Evolutionary conservation across 2,888 invertebrate genomes (phyloP).

Genomic region (Brachyopa scutellaris): DNA sequence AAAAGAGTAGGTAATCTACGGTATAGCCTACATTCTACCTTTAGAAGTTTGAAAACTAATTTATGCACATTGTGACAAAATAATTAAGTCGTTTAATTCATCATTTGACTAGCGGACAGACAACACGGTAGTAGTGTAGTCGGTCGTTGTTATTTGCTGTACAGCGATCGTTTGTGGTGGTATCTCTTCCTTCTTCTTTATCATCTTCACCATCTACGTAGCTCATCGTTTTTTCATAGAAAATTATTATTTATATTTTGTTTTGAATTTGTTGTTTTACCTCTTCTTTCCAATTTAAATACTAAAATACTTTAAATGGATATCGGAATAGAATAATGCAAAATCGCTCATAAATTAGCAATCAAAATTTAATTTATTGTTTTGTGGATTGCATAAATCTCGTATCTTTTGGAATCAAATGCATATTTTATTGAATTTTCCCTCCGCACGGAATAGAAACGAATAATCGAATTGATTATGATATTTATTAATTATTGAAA

Average conservation of each 20-base stretch:
- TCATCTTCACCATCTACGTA: background rate
- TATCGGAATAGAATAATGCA: conserved; percentile 52
- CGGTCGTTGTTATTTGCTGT: background rate
- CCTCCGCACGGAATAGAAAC: conserved; percentile 28
- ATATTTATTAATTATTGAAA: conserved; percentile 71
- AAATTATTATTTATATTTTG: conserved; percentile 59
- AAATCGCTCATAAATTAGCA: conserved; percentile 68
- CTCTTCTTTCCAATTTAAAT: conserved; percentile 23
- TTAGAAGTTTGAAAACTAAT: conserved; percentile 20
- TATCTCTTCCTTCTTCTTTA: background rate
- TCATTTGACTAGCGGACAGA: conserved; percentile 44
- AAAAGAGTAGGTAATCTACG: conserved; percentile 16
- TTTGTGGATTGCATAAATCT: conserved; percentile 58
- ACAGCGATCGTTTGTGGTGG: conserved; percentile 16
- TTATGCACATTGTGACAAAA: conserved; percentile 59
- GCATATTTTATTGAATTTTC: conserved; percentile 52
- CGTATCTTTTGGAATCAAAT: conserved; percentile 7
- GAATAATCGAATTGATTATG: conserved; percentile 65
- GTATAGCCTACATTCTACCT: conserved; percentile 43
- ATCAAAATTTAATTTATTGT: conserved; percentile 65
- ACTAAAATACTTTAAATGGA: conserved; percentile 43
- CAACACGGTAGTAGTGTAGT: conserved; percentile 28
- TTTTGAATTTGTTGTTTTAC: conserved; percentile 49
- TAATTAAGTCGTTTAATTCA: conserved; percentile 65
- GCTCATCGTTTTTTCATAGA: background rate